phyloP scores from a whole-genome alignment of 2,797 vertebrate species.

The Botia almorhae region DNA sequence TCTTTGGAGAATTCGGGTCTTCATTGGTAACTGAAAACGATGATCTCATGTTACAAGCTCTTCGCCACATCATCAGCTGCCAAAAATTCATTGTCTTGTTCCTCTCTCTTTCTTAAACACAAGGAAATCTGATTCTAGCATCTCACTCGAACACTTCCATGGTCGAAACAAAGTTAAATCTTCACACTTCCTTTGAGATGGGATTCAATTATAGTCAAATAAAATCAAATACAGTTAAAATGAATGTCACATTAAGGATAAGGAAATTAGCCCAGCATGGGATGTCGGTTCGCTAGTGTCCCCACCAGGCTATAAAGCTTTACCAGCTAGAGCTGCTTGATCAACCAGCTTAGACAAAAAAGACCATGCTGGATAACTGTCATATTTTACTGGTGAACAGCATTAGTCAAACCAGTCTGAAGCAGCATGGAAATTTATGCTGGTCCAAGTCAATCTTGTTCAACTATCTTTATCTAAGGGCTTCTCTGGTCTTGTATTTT shows the following conservation, averaged over 20 bases:
- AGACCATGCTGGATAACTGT: background rate
- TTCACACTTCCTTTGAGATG: background rate
- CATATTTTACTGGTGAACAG: background rate
- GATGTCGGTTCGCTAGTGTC: background rate
- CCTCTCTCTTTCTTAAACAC: constrained; percentile 21
- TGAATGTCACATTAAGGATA: constrained; percentile 3
- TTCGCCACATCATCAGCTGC: constrained; percentile 31
- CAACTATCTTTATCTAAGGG: constrained; percentile 9
- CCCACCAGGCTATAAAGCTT: background rate
- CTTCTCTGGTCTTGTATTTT: constrained; percentile 32
- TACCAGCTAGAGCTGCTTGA: background rate
- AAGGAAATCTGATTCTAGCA: background rate
- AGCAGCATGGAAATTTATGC: background rate
- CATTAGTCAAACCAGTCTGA: background rate
- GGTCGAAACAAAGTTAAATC: constrained; percentile 21
- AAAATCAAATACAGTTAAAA: background rate
- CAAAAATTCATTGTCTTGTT: constrained; percentile 30
- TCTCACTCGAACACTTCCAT: constrained; percentile 1
- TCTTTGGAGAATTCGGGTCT: constrained; percentile 17
- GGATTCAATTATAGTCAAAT: constrained; percentile 9
- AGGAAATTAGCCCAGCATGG: constrained; percentile 15
- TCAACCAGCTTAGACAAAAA: background rate
- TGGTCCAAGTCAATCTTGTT: background rate
- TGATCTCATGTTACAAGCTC: constrained; percentile 44
- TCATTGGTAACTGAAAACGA: constrained; percentile 31